Base-by-base conservation (phyloP, 92 coral and sea anemone species). In the Pocillopora grandis region DNA sequence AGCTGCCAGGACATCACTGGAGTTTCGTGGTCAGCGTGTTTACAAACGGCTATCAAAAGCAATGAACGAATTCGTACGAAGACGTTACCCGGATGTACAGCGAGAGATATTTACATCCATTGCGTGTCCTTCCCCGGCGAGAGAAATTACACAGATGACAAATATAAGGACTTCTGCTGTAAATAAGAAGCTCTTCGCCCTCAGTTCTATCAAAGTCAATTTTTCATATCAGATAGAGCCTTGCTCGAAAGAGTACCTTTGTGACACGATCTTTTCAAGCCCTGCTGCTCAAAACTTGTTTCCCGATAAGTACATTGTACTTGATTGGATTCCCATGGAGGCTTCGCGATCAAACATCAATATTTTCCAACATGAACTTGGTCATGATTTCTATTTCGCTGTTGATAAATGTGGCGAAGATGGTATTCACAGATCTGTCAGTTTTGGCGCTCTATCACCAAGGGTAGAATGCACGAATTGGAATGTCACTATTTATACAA, bases 321-420 rank as follows among this genome's bases (percentile, higher is more conserved):
- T 91, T 20, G 95, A 92, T 66, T 89, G 95, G 92, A 92, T 87
- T 68, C 98, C 98, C 0, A 87, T 89, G 79, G 93, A 91, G 80
- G 92, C 90, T 21, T 31, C 72, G 48, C 84, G 85, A 62, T 87
- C 93, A 66, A 95, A 95, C 78, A 56, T 87, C 69, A 87, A 91
- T 70, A 90, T 86, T 77, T 62, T 92, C 36, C 84, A 77, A 66
- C 91, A 84, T 36, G 98, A 92, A 33, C 27, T 27, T 27, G 27
- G 27, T 27, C 37, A 75, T 56, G 98, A 95, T 71, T 88, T 90
- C 83, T 84, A 90, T 76, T 76, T 58, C 18, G 66, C 79, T 55
- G 95, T 91, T 27, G 27, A 27, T 27, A 27, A 27, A 27, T 27
- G 27, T 27, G 27, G 27, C 27, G 27, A 27, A 27, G 27, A 27